These are phyloP conservation scores for Sinelater perroti DNA, from an alignment of 2,888 invertebrate species.

Conservation along the genomic window DNA sequence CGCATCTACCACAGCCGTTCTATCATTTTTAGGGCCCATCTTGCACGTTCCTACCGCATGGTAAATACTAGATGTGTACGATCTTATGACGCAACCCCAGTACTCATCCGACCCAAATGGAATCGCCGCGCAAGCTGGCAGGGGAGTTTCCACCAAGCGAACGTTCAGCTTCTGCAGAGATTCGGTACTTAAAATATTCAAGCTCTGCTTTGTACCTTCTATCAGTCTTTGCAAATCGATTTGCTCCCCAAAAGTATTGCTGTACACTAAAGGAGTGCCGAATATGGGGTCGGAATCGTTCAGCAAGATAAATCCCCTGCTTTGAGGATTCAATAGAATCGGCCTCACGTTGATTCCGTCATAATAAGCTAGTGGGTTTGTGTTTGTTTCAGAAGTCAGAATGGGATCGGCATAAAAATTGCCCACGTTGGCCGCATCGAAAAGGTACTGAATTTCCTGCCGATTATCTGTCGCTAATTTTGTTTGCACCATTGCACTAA, in stretches of 20 bases:
- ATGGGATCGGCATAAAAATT: conserved; percentile 69
- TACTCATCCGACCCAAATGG: conserved; percentile 71
- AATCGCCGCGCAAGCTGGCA: conserved; percentile 67
- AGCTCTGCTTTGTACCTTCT: conserved; percentile 67
- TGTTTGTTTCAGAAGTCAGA: conserved; percentile 53
- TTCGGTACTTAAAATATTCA: conserved; percentile 68
- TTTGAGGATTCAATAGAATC: conserved; percentile 69
- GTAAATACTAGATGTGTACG: conserved; percentile 75
- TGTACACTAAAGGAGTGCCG: conserved; percentile 76
- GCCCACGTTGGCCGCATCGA: conserved; percentile 66
- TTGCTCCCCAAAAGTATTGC: conserved; percentile 71
- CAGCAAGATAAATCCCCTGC: conserved; percentile 69
- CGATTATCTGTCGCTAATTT: conserved; percentile 61
- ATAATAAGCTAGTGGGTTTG: conserved; percentile 69
- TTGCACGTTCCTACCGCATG: conserved; percentile 76
- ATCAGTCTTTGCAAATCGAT: conserved; percentile 70
- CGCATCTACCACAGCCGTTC: conserved; percentile 72
- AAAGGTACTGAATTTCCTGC: conserved; percentile 74
- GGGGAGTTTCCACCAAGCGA: conserved; percentile 64
- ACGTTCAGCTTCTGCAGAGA: conserved; percentile 68
- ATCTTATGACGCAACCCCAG: conserved; percentile 70
- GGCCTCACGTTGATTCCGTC: conserved; percentile 70
- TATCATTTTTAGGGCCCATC: conserved; percentile 69
- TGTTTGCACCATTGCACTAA: conserved; percentile 71
- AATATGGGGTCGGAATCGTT: conserved; percentile 75